Conservation (phyloP, 2,797 vertebrate species). For the Macrochelys suwanniensis region DNA sequence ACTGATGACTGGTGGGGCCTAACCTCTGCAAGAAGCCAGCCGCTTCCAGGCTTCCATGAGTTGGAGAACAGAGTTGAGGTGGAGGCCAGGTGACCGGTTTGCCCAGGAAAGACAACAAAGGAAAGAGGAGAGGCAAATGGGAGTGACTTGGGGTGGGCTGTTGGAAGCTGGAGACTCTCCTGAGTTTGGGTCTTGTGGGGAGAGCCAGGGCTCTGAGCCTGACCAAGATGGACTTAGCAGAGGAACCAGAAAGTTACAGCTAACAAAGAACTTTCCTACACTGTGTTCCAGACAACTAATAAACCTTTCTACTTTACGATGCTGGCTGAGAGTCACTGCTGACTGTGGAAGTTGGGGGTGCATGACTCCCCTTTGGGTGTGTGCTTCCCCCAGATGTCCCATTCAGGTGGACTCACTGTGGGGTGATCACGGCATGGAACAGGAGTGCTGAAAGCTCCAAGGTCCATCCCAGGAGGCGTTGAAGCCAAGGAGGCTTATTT, state of each 20-base stretch:
- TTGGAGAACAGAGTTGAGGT: too few relatives aligned
- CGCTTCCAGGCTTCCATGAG: too few relatives aligned
- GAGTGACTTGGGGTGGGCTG: neutral
- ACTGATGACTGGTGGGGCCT: too few relatives aligned
- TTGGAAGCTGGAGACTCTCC: neutral
- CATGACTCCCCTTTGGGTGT: too few relatives aligned
- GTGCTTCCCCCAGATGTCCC: too few relatives aligned
- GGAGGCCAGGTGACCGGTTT: neutral
- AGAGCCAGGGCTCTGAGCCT: neutral
- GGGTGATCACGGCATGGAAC: neutral
- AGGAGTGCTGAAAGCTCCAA: neutral
- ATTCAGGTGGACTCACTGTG: neutral
- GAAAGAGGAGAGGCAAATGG: neutral
- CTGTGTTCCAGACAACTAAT: neutral
- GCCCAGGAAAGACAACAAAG: neutral
- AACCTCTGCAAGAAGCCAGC: too few relatives aligned
- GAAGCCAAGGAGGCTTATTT: neutral
- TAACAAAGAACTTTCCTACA: neutral
- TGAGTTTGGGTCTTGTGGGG: neutral
- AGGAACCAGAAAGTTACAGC: too few relatives aligned
- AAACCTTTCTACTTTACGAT: neutral
- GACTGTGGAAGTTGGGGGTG: too few relatives aligned
- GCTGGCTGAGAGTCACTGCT: neutral
- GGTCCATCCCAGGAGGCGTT: neutral
- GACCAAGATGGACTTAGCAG: neutral